Evolutionary conservation across 2,888 invertebrate genomes (phyloP), one percentile per base, ranked within the genome.

Genomic region (Bombylius major): DNA sequence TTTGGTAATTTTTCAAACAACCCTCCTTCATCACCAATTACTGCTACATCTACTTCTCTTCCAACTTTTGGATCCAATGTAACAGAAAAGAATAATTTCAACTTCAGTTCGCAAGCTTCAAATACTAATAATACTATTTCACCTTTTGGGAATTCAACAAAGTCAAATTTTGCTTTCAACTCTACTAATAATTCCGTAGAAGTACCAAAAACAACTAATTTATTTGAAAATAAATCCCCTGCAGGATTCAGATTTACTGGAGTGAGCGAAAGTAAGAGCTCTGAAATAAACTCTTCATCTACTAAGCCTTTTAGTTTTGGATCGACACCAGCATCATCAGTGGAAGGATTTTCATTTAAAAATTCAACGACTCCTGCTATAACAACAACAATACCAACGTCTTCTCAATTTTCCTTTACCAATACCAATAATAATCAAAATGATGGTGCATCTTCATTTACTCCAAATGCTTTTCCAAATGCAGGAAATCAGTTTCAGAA

Each of bases 231-330:
- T 33, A 50, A 12, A 23, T 33, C 56, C 23, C 12, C 48, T 5
- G 5, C 50, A n/a, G 36, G 44, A 48, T 69, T 67, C 68, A 69
- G 56, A 65, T 67, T 56, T 73, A 71, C 51, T 23, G 23, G 23
- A 23, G 62, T 69, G 8, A 68, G 69, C 60, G 72, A 39, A 39
- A 31, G 6, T 9, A 14, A 8, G 12, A 48, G 32, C 23, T 48
- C 47, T 13, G n/a, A n/a, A 9, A 42, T 49, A 34, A 42, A 13
- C 32, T 11, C 49, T 4, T n/a, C 48, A 12, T 32, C 8, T 11
- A 4, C 44, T 36, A 33, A 31, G 13, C 14, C 49, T 12, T 44
- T 48, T 34, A 11, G n/a, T 5, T 54, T 54, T 32, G 49, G 54
- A 13, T 14, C 39, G 14, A 13, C 45, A 13, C 11, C 31, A 12